phyloP scores from a whole-genome alignment of 2,888 invertebrate genomes.

The Drosophila pegasa region DNA sequence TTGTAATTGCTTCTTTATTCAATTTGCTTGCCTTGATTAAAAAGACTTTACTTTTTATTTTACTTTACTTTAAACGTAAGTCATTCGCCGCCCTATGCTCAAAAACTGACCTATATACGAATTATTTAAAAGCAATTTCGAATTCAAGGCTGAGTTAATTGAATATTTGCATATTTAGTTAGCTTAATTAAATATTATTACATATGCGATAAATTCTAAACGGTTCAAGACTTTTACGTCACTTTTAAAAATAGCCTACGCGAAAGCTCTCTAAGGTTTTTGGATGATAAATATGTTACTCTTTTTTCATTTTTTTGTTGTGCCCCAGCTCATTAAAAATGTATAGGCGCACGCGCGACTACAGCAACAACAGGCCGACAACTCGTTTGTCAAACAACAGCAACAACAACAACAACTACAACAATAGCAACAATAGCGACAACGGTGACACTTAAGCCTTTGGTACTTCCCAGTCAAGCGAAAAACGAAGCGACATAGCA shows the following conservation, averaged over 20 bases:
- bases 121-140: too few species aligned
- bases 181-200: neutral
- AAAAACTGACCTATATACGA: too few species aligned
- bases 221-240: conserved; percentile 5
- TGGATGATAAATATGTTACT: conserved; percentile 5
- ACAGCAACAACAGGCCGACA: conserved; percentile 4
- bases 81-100: too few species aligned
- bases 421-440: neutral
- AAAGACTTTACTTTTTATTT: too few species aligned
- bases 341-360: conserved; percentile 24
- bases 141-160: too few species aligned
- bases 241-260: conserved; percentile 27
- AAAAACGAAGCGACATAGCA: conserved; percentile 7
- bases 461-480: conserved; percentile 23
- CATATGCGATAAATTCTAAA: too few species aligned
- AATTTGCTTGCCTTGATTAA: too few species aligned
- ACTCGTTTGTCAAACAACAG: conserved; percentile 22
- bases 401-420: conserved; percentile 14
- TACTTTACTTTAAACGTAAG: too few species aligned
- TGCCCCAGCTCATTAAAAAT: conserved; percentile 42
- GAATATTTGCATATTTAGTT: conserved; percentile 11
- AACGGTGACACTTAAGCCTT: conserved; percentile 18
- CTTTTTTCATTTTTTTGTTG: too few species aligned
- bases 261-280: conserved; percentile 4
- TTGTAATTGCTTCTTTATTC: too few species aligned